These are phyloP conservation scores for Hypena proboscidalis DNA, from an alignment of 2,888 invertebrate species.

Conservation along the genomic window DNA sequence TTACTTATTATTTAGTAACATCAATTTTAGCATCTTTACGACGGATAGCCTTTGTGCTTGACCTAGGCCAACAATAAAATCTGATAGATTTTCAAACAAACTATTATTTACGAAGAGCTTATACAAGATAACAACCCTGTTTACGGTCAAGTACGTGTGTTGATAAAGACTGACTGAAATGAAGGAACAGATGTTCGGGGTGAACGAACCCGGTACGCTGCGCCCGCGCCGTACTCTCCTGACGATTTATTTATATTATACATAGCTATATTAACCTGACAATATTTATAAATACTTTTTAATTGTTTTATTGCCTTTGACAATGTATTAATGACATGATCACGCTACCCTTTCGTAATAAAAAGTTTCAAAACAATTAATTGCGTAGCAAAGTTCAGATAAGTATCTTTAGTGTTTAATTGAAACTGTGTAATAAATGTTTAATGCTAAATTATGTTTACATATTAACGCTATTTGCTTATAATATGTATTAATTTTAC, in stretches of 20 bases:
- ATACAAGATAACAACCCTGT: constrained; percentile 43
- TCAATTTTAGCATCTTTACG: constrained; percentile 34
- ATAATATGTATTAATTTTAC: neutral
- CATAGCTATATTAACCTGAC: constrained; percentile 54
- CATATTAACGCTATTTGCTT: constrained; percentile 6
- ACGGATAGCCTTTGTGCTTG: constrained; percentile 39
- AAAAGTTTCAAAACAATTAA: constrained; percentile 33
- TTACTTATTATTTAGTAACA: constrained; percentile 7
- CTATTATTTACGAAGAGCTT: constrained; percentile 24
- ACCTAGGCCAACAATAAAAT: constrained; percentile 42
- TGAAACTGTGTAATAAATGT: constrained; percentile 23
- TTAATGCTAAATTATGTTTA: constrained; percentile 20
- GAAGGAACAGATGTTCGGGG: constrained; percentile 80
- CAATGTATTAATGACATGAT: constrained; percentile 38
- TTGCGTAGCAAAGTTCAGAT: constrained; percentile 35
- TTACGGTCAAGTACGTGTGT: constrained; percentile 57
- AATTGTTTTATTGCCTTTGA: constrained; percentile 45
- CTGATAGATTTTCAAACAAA: constrained; percentile 31
- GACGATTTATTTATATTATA: constrained; percentile 64
- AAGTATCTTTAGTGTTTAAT: constrained; percentile 38
- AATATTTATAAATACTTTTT: constrained; percentile 52
- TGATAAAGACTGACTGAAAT: constrained; percentile 75
- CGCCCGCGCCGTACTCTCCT: constrained; percentile 53
- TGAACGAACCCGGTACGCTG: constrained; percentile 68
- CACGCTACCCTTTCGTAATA: constrained; percentile 28